Conservation (phyloP, 2,888 invertebrate species). For the Conistra vaccinii region DNA sequence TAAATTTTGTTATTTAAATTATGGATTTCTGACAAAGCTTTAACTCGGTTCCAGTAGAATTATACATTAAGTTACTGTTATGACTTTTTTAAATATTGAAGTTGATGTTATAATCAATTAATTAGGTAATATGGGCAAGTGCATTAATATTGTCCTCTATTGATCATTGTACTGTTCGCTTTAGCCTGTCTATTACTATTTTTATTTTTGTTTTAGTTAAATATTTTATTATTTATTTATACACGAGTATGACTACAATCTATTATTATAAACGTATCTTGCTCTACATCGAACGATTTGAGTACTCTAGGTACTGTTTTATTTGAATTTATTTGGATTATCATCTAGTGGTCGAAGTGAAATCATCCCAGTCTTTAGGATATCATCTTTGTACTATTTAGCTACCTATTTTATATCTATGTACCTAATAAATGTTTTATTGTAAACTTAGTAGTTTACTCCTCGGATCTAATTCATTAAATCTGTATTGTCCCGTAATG, state of each 20-base stretch:
- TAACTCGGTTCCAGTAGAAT: conserved; percentile 91
- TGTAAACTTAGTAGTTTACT: conserved; percentile 88
- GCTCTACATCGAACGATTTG: conserved; percentile 82
- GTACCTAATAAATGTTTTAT: conserved; percentile 89
- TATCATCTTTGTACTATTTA: conserved; percentile 84
- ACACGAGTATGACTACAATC: conserved; percentile 81
- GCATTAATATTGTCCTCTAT: conserved; percentile 90
- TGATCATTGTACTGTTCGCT: conserved; percentile 89
- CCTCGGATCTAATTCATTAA: conserved; percentile 86
- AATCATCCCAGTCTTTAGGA: conserved; percentile 83
- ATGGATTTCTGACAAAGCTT: conserved; percentile 90
- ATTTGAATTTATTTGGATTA: conserved; percentile 72
- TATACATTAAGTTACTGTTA: conserved; percentile 91
- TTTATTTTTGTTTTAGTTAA: conserved; percentile 89
- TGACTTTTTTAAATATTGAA: conserved; percentile 89
- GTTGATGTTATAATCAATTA: conserved; percentile 90
- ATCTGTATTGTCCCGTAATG: conserved; percentile 88
- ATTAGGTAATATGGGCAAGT: conserved; percentile 90
- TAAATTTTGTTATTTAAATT: conserved; percentile 90
- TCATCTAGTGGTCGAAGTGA: conserved; percentile 74
- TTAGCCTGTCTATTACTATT: conserved; percentile 86
- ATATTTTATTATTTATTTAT: conserved; percentile 91
- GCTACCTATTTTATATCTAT: conserved; percentile 86
- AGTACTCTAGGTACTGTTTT: conserved; percentile 77
- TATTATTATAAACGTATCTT: conserved; percentile 79